phyloP scores from a whole-genome alignment of 1,140 invertebrate species.

The Nylanderia fulva region DNA sequence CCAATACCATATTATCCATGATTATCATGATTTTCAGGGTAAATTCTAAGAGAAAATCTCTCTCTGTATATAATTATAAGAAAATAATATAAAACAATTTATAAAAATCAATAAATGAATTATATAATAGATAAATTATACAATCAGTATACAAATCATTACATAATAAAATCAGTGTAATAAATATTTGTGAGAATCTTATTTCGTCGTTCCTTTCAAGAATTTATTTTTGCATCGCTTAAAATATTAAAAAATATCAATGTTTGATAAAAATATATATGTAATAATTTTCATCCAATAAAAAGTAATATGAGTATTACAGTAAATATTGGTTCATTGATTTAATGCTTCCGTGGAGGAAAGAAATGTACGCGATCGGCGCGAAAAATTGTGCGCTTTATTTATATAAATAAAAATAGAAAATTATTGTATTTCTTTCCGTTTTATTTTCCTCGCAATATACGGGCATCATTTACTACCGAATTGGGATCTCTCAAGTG shows the following conservation, averaged over 20 bases:
- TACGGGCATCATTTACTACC: not conserved
- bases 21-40: no score
- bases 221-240: not conserved
- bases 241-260: not conserved
- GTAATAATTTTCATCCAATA: not conserved
- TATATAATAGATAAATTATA: no score
- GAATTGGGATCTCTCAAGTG: constrained; percentile 22
- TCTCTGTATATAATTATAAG: no score
- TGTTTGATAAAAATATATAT: not conserved
- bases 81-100: no score
- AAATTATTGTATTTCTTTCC: not conserved
- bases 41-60: no score
- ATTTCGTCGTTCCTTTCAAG: not conserved
- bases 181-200: not conserved
- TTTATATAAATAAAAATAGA: not conserved
- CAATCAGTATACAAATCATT: no score
- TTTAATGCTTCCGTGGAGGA: not conserved
- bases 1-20: no score
- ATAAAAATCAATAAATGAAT: no score
- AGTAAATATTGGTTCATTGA: constrained; percentile 3
- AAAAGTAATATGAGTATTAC: not conserved
- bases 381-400: not conserved
- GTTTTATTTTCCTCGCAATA: not conserved
- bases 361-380: not conserved
- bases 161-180: no score